Conservation (phyloP, 2,888 invertebrate species). For the Elmis aenea region DNA sequence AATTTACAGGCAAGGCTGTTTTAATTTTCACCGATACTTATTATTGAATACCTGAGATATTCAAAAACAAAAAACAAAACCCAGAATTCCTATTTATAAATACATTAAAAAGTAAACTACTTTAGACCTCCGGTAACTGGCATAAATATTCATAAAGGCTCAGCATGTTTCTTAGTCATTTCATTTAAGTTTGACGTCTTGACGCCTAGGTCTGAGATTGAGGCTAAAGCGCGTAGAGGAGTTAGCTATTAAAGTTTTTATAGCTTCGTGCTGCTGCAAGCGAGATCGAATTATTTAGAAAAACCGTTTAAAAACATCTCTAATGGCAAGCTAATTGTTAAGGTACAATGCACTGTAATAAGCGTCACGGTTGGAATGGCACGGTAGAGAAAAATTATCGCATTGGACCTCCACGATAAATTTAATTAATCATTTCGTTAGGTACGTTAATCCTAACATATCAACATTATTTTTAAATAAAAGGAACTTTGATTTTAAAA, state of each 20-base stretch:
- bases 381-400: slow-evolving; percentile 17
- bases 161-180: slow-evolving; percentile 13
- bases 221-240: slow-evolving; percentile 9
- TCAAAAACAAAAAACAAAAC: too few species aligned
- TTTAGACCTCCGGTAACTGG: slow-evolving; percentile 10
- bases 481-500: too few species aligned
- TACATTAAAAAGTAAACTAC: slow-evolving; percentile 18
- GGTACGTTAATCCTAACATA: neutral
- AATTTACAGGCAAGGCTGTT: too few species aligned
- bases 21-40: too few species aligned
- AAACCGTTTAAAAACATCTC: slow-evolving; percentile 9
- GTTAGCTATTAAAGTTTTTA: slow-evolving; percentile 8
- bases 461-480: neutral
- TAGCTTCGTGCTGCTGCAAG: slow-evolving; percentile 16
- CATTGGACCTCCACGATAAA: slow-evolving; percentile 18
- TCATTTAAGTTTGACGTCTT: slow-evolving; percentile 14
- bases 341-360: slow-evolving; percentile 15
- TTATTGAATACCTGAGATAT: too few species aligned
- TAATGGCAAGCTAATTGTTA: slow-evolving; percentile 16
- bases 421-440: neutral
- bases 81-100: slow-evolving; percentile 14
- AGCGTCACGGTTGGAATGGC: slow-evolving; percentile 15
- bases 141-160: slow-evolving; percentile 18
- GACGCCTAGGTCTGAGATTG: slow-evolving; percentile 7
- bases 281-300: slow-evolving; percentile 9